Evolutionary conservation across 2,797 vertebrate genomes (phyloP).

Genomic region (Pangasius sanitwongsei): DNA sequence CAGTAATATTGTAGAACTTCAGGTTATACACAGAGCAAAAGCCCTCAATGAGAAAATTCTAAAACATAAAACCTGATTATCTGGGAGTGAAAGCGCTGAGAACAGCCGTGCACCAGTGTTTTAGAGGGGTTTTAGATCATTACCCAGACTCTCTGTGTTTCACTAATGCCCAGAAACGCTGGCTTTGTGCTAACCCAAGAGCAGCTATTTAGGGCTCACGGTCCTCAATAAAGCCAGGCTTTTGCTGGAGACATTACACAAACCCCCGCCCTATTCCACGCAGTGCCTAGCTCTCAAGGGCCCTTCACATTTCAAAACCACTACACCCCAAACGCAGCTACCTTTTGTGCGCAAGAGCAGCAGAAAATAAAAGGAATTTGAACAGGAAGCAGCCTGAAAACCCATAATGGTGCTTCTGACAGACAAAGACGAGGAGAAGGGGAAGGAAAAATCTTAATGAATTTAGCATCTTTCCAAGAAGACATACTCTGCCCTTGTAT

Average conservation of each 20-base stretch:
- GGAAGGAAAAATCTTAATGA: constrained; percentile 77
- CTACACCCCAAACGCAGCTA: constrained; percentile 77
- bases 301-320: constrained; percentile 75
- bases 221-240: constrained; percentile 80
- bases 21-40: constrained; percentile 40
- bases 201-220: constrained; percentile 81
- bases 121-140: constrained; percentile 89
- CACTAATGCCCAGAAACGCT: constrained; percentile 84
- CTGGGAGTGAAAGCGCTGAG: constrained; percentile 73
- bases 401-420: constrained; percentile 84
- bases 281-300: constrained; percentile 74
- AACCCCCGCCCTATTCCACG: constrained; percentile 75
- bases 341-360: constrained; percentile 82
- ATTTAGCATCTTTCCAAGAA: constrained; percentile 79
- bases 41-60: constrained; percentile 59
- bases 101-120: constrained; percentile 73
- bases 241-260: constrained; percentile 80
- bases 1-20: constrained; percentile 53
- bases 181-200: constrained; percentile 84
- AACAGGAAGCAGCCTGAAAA: constrained; percentile 88
- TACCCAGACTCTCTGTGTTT: constrained; percentile 86
- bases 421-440: constrained; percentile 73
- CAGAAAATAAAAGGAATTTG: constrained; percentile 76
- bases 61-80: constrained; percentile 73
- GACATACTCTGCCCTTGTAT: constrained; percentile 63